phyloP scores from a whole-genome alignment of 2,113 vertebrate genomes.

The Archocentrus centrarchus region DNA sequence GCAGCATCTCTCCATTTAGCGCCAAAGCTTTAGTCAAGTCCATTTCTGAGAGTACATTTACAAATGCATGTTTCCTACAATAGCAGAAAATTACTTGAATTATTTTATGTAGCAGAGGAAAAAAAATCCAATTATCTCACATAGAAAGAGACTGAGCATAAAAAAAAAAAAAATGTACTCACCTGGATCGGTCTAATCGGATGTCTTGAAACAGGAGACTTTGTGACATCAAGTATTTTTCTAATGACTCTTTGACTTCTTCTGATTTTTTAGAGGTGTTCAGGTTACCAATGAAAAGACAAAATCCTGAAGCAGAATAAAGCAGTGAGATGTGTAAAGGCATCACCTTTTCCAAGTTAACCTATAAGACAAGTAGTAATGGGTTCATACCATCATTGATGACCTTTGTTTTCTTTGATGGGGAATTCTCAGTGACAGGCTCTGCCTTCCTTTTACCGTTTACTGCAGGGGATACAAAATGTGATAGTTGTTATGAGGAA shows the following conservation, averaged over 20 bases:
- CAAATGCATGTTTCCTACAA: constrained; percentile 66
- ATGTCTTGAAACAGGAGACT: constrained; percentile 66
- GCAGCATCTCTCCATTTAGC: constrained; percentile 86
- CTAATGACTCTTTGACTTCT: constrained; percentile 58
- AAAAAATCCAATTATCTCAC: neutral
- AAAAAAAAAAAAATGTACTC: neutral
- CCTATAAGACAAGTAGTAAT: neutral
- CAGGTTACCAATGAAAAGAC: constrained; percentile 72
- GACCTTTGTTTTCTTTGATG: constrained; percentile 66
- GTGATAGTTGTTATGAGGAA: neutral
- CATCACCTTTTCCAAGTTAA: neutral
- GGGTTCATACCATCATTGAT: constrained; percentile 59
- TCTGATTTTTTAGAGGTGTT: constrained; percentile 54
- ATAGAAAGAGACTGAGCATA: neutral
- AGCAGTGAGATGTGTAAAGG: neutral
- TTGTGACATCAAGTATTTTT: constrained; percentile 50
- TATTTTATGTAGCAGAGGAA: neutral
- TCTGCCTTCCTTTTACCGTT: constrained; percentile 53
- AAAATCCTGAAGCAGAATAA: constrained; percentile 56
- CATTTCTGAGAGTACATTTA: constrained; percentile 77
- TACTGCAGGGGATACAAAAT: constrained; percentile 13
- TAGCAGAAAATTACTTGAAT: constrained; percentile 11
- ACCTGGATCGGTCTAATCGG: constrained; percentile 58
- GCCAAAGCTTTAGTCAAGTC: constrained; percentile 89
- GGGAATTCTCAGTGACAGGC: neutral